phyloP scores from a whole-genome alignment of 2,113 vertebrate species.

The Cacatua alba region DNA sequence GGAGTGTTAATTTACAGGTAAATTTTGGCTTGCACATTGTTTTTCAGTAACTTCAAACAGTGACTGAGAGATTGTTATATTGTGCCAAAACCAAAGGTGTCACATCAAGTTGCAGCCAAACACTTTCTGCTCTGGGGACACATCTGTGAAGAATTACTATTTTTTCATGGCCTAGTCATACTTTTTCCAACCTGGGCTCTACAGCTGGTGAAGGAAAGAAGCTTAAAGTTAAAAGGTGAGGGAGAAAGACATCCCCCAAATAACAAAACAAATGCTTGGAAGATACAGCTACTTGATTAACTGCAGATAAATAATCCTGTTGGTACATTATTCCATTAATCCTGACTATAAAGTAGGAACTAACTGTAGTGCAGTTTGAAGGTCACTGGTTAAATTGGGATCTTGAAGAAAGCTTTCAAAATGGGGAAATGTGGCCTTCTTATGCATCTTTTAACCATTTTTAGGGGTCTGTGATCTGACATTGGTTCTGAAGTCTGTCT shows the following conservation, averaged over 20 bases:
- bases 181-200: not conserved
- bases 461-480: not conserved
- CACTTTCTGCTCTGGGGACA: not conserved
- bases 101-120: not conserved
- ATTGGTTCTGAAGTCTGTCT: not conserved
- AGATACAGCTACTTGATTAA: not conserved
- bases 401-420: not conserved
- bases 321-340: not conserved
- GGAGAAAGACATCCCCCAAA: not conserved
- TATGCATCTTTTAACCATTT: not conserved
- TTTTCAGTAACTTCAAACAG: not conserved
- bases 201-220: not conserved
- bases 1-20: slow-evolving; percentile 27
- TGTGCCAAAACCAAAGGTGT: slow-evolving; percentile 3
- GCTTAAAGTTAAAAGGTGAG: not conserved
- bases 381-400: not conserved
- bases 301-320: not conserved
- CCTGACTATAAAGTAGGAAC: not conserved
- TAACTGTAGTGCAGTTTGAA: not conserved
- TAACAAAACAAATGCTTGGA: not conserved
- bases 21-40: not conserved
- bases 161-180: not conserved
- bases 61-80: not conserved
- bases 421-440: not conserved
- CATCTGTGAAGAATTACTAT: not conserved